Conservation (phyloP, 1,140 invertebrate species). For the Archivesica marissinica region DNA sequence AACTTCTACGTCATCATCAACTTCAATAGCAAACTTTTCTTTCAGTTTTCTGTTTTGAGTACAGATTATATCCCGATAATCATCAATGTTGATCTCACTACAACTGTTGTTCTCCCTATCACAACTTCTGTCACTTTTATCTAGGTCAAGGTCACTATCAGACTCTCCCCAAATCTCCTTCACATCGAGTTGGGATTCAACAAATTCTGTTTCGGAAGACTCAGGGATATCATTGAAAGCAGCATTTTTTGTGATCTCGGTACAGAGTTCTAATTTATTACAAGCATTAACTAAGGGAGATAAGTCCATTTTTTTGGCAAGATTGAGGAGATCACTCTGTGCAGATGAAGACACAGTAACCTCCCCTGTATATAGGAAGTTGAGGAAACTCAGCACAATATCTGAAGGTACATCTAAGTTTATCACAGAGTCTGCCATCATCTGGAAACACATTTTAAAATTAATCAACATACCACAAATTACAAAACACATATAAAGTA, state of each 20-base stretch:
- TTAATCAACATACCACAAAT: neutral
- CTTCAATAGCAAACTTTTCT: neutral
- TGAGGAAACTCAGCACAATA: conserved; percentile 58
- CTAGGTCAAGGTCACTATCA: conserved; percentile 43
- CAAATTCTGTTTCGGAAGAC: neutral
- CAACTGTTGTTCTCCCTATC: neutral
- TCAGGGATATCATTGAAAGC: neutral
- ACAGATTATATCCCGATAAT: conserved; percentile 46
- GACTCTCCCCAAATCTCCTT: conserved; percentile 55
- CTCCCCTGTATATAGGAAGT: conserved; percentile 68
- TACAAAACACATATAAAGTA: neutral
- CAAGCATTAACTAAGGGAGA: conserved; percentile 21
- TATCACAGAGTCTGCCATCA: conserved; percentile 23
- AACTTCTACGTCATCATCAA: neutral
- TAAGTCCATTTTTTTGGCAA: conserved; percentile 6
- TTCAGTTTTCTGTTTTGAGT: conserved; percentile 38
- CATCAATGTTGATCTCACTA: conserved; percentile 7
- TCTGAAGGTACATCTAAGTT: conserved; percentile 34
- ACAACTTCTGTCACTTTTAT: neutral
- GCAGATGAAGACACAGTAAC: conserved; percentile 31
- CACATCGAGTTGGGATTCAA: conserved; percentile 26
- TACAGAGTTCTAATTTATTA: conserved; percentile 8
- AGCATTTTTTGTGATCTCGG: neutral
- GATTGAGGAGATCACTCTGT: conserved; percentile 7
- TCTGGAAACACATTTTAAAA: no score